A percentile compares a stretch with the other conserved stretches of the same genome.
Conservation (phyloP, 1,140 invertebrate species). For the Lasioglossum baleicum region DNA sequence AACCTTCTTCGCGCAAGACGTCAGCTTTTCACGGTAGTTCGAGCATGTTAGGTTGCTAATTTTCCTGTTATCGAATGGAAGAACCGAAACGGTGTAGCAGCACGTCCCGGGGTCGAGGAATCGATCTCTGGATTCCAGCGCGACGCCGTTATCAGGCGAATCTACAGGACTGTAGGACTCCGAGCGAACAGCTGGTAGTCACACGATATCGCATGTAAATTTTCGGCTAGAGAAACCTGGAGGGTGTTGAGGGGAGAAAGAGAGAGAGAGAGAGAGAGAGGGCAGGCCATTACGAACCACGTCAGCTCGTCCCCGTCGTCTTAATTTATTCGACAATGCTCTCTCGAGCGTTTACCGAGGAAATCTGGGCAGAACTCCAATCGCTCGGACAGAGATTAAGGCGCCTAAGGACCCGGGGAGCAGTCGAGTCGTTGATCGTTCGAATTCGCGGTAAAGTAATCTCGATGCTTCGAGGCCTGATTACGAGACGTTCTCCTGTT, state of each 20-base stretch:
- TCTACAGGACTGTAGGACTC: not conserved
- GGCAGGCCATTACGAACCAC: not conserved
- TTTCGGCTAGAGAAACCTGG: slow-evolving; percentile 9
- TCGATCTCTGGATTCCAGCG: not conserved
- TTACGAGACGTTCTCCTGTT: slow-evolving; percentile 36
- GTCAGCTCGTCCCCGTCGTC: slow-evolving; percentile 7
- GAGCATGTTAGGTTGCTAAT: not conserved
- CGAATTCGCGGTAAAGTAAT: slow-evolving; percentile 22
- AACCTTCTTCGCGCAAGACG: too few relatives aligned
- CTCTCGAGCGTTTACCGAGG: slow-evolving; percentile 12
- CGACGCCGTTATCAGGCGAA: slow-evolving; percentile 8
- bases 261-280: not conserved
- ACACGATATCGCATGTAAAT: slow-evolving; percentile 13
- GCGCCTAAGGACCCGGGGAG: not conserved
- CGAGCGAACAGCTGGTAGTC: slow-evolving; percentile 3
- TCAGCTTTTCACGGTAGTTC: too few relatives aligned
- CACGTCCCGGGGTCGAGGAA: not conserved
- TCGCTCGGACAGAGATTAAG: slow-evolving; percentile 21
- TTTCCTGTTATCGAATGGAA: not conserved
- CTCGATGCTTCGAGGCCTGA: slow-evolving; percentile 12
- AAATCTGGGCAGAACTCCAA: slow-evolving; percentile 26
- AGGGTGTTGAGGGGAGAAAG: not conserved
- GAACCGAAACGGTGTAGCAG: not conserved
- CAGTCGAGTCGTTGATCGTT: slow-evolving; percentile 1
- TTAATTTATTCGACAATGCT: slow-evolving; percentile 43